phyloP scores from a whole-genome alignment of 2,113 vertebrate species.

The Archocentrus centrarchus region DNA sequence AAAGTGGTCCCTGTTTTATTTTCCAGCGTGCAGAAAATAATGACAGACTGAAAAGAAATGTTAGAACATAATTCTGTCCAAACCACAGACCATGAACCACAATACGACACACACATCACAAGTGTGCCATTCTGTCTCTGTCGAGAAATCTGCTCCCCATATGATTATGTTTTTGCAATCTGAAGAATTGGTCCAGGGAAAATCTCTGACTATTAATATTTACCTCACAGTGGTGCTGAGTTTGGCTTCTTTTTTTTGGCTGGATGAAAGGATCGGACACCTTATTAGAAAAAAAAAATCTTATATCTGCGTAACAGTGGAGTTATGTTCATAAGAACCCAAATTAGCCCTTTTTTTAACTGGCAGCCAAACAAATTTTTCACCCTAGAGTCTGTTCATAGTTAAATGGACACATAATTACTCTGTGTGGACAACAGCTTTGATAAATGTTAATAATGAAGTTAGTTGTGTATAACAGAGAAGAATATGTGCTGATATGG shows the following conservation, averaged over 20 bases:
- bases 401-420: background rate
- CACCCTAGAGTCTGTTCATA: background rate
- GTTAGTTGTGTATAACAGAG: background rate
- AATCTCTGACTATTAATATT: background rate
- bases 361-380: background rate
- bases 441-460: background rate
- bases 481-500: background rate
- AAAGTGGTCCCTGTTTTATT: constrained; percentile 1
- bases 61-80: constrained; percentile 21
- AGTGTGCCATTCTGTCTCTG: background rate
- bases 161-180: background rate
- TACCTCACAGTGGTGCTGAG: background rate
- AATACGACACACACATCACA: background rate
- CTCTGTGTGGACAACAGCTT: background rate
- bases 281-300: background rate
- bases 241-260: background rate
- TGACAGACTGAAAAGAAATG: constrained; percentile 22
- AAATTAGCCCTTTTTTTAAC: background rate
- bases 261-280: background rate
- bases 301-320: background rate
- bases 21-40: constrained; percentile 32
- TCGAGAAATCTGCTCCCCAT: background rate
- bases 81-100: constrained; percentile 12
- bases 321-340: background rate
- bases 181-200: background rate